Evolutionary conservation across 2,113 vertebrate species (phyloP), one percentile per base, ranked within the genome.

Genomic region (Scophthalmus maximus): DNA sequence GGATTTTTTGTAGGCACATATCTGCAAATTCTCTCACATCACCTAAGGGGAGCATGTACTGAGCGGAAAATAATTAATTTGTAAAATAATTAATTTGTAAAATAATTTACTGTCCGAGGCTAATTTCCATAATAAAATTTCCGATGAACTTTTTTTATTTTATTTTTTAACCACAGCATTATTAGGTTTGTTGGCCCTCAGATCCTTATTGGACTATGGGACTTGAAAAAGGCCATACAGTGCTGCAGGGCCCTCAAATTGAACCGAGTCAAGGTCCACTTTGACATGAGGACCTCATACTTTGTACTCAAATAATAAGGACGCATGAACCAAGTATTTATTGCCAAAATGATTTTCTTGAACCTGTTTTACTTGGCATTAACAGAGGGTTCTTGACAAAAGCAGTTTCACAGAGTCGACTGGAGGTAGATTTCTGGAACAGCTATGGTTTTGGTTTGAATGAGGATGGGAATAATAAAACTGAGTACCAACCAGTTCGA

Each of bases 11-110:
- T 52, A 0, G 1, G 12, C 14, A 49, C 14, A 20, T 12, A 30
- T 68, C 10, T 49, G n/a, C 50, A 50, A 25, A 12, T 57, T 11
- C 2, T 51, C 23, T 44, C 20, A 42, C 12, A 40, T 67, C 9
- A 30, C n/a, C 8, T 23, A 25, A 42, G 9, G n/a, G 47, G 23
- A 60, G 25, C 32, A 55, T 60, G 38, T 27, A 51, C 6, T n/a
- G 18, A 46, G 42, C 17, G 18, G 32, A 9, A 9, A 9, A 6
- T 17, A 7, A 42, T n/a, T n/a, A n/a, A n/a, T n/a, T n/a, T n/a
- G n/a, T n/a, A 57, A 57, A 59, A 22, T 52, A 53, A 65, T 36
- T 66, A 18, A 32, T 59, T 52, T 34, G 18, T 38, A 23, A 57
- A 58, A 47, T 23, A 14, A 55, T 29, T 62, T 27, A 46, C 12